A percentile compares a stretch with the other conserved stretches of the same genome.
Conservation (phyloP, 2,888 invertebrate genomes). For the Chrysolina americana region DNA sequence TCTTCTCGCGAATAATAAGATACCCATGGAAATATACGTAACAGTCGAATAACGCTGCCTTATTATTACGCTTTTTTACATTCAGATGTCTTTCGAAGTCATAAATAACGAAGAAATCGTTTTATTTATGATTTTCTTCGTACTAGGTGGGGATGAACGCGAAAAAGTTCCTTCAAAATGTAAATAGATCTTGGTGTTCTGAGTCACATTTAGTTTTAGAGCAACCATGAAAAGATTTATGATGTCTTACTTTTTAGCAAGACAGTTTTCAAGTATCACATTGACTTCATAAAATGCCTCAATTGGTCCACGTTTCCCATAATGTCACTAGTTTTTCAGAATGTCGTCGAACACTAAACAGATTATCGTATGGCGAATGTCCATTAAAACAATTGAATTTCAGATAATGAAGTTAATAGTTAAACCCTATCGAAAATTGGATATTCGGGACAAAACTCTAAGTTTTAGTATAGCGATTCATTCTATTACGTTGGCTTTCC, state of each 20-base stretch:
- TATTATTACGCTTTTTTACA: slow-evolving; percentile 55
- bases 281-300: not conserved
- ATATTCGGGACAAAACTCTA: slow-evolving; percentile 60
- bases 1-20: slow-evolving; percentile 61
- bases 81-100: slow-evolving; percentile 51
- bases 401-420: slow-evolving; percentile 67
- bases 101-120: slow-evolving; percentile 50
- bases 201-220: not conserved
- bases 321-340: slow-evolving; percentile 1
- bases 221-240: not conserved
- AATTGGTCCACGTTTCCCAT: not conserved
- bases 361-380: slow-evolving; percentile 59
- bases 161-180: slow-evolving; percentile 20
- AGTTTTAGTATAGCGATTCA: slow-evolving; percentile 59
- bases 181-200: not conserved
- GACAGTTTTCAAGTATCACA: not conserved
- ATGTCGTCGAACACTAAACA: slow-evolving; percentile 38
- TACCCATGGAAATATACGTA: slow-evolving; percentile 59
- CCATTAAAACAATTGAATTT: slow-evolving; percentile 66
- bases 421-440: slow-evolving; percentile 67
- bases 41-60: slow-evolving; percentile 57
- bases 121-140: slow-evolving; percentile 48
- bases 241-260: too few species aligned
- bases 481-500: slow-evolving; percentile 67
- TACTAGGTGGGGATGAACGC: slow-evolving; percentile 35